Conservation (phyloP, 2,888 invertebrate species). For the Brachyopa scutellaris region DNA sequence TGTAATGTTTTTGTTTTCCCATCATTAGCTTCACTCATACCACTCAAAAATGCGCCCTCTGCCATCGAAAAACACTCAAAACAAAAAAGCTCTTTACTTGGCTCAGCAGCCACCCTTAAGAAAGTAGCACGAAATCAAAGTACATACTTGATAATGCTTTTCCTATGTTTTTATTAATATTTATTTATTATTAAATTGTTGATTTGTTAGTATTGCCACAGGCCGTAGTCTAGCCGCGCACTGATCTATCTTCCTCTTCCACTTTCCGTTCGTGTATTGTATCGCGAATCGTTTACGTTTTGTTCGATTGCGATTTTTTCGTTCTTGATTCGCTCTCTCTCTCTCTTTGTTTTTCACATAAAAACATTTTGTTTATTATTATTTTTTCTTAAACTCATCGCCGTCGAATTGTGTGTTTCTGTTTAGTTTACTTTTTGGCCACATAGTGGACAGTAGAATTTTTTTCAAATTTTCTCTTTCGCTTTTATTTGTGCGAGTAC, state of each 20-base stretch:
- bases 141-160: too few relatives aligned
- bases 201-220: conserved; percentile 15
- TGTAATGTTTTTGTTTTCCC: too few relatives aligned
- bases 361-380: neutral
- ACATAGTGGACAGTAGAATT: conserved; percentile 58
- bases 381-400: conserved; percentile 13
- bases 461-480: conserved; percentile 15
- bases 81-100: too few relatives aligned
- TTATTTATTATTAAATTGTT: conserved; percentile 11
- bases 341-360: neutral
- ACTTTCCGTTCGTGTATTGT: neutral
- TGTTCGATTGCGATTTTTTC: neutral
- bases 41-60: too few relatives aligned
- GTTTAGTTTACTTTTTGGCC: conserved; percentile 52
- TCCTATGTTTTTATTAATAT: neutral
- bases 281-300: conserved; percentile 11
- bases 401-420: conserved; percentile 33
- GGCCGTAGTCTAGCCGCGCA: conserved; percentile 31
- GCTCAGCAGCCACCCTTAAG: too few relatives aligned
- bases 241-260: conserved; percentile 1
- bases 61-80: too few relatives aligned
- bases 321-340: neutral
- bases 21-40: too few relatives aligned
- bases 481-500: too few relatives aligned
- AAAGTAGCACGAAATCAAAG: too few relatives aligned